These are phyloP conservation scores for Corydoras maculifer DNA, from an alignment of 2,113 vertebrate genomes.

Conservation along the genomic window DNA sequence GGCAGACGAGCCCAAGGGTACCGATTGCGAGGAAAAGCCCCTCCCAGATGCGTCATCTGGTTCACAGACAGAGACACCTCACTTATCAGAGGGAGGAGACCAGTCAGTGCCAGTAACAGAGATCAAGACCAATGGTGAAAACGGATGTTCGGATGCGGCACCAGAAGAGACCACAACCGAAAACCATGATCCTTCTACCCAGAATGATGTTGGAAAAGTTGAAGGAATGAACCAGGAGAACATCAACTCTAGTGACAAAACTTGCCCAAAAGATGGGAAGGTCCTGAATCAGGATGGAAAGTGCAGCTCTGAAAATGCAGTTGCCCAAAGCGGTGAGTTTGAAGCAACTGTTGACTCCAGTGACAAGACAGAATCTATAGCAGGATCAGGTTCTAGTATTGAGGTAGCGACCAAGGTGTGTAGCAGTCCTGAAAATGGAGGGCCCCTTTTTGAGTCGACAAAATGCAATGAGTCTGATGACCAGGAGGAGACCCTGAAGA, in stretches of 20 bases:
- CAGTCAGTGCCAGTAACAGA: constrained; percentile 15
- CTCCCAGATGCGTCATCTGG: constrained; percentile 33
- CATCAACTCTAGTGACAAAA: constrained; percentile 56
- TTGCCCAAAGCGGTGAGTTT: constrained; percentile 70
- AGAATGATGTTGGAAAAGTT: constrained; percentile 48
- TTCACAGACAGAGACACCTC: constrained; percentile 34
- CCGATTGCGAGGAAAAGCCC: constrained; percentile 31
- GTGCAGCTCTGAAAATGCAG: constrained; percentile 48
- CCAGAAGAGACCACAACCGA: constrained; percentile 55
- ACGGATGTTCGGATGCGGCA: constrained; percentile 59
- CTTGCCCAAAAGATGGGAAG: constrained; percentile 51
- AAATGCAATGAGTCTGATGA: constrained; percentile 38
- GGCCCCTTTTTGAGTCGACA: constrained; percentile 35
- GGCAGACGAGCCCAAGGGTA: constrained; percentile 34
- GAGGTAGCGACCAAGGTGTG: constrained; percentile 38
- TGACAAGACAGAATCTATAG: constrained; percentile 31
- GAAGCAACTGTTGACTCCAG: constrained; percentile 50
- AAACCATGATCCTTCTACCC: constrained; percentile 53
- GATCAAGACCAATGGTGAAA: constrained; percentile 61
- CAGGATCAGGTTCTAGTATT: constrained; percentile 41
- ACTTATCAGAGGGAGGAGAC: constrained; percentile 31
- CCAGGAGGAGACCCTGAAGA: constrained; percentile 54
- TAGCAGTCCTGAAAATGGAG: constrained; percentile 47
- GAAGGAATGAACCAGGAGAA: constrained; percentile 47
- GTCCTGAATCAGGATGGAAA: constrained; percentile 65